These are phyloP conservation scores for Chionomys nivalis DNA, from an alignment of 2,113 vertebrate species.

Conservation along the genomic window DNA sequence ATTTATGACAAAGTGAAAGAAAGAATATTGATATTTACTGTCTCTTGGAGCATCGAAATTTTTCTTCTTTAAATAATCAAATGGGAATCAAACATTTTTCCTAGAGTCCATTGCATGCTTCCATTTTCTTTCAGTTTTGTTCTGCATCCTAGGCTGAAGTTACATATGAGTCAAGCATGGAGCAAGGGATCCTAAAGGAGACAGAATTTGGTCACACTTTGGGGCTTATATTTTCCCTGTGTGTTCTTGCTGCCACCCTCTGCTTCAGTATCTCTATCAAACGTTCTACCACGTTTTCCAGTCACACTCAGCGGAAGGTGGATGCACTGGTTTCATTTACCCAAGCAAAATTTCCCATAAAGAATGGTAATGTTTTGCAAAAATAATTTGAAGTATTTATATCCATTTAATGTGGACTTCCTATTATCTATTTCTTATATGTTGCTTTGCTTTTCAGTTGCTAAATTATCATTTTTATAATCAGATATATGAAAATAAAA, in stretches of 20 bases:
- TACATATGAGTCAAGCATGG: background rate
- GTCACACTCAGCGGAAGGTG: background rate
- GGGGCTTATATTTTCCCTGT: background rate
- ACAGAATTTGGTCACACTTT: background rate
- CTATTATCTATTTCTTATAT: background rate
- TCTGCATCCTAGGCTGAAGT: background rate
- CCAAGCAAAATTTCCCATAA: background rate
- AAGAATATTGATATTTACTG: background rate
- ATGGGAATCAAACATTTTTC: background rate
- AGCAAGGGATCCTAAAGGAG: background rate
- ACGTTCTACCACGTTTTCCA: background rate
- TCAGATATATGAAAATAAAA: background rate
- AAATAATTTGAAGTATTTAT: background rate
- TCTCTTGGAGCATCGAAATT: background rate
- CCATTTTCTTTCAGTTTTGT: background rate
- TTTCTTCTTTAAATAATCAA: background rate
- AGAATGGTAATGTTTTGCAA: background rate
- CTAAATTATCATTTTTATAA: background rate
- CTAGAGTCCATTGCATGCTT: background rate
- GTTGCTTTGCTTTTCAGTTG: background rate
- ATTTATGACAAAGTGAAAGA: background rate
- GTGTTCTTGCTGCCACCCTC: background rate
- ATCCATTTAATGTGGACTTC: background rate
- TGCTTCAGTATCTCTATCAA: background rate
- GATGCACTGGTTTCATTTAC: background rate